Base-by-base conservation (phyloP, 2,113 vertebrate species). In the Heptranchias perlo region DNA sequence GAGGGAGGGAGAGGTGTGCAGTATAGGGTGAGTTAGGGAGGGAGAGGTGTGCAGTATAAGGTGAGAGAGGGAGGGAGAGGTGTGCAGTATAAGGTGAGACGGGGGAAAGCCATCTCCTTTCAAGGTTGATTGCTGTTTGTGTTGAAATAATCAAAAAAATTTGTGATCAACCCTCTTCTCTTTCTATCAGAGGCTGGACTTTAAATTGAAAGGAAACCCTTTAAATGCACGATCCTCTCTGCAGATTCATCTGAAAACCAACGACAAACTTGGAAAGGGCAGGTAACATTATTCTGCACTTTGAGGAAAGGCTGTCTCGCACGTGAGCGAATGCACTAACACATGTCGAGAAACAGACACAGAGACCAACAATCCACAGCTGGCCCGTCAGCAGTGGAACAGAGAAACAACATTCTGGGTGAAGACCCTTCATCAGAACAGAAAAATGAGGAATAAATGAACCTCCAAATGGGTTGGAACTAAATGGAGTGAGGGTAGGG, bases 121-220 rank as follows among this genome's bases (percentile, higher is more conserved):
- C 1, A 44, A 21, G 23, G 0, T 18, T 18, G 58, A 11, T 54
- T 58, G 52, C 58, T 94, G 35, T 67, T 16, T 35, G 28, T 31
- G 13, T 35, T 52, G 47, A 28, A 5, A 23, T 89, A 7, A 3
- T 65, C 47, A 16, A 28, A n/a, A 18, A 39, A n/a, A 62, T 39
- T 47, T 25, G 62, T 91, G 1, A 54, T 6, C 87, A 10, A 1
- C 10, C 21, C 62, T 65, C 18, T 47, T 94, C 5, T 95, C 13
- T 16, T 23, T 35, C 62, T 73, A 47, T 28, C 14, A 95, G 94
- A 69, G 0, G 25, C 94, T 95, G 65, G 47, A 73, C 0, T 95
- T 95, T 69, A 95, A 95, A 4, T 73, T 95, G 94, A 95, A 95
- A 28, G 94, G 65, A 95, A 52, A 67, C 73, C 64, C 94, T 49